Percentiles rank a stretch among this genome's conserved stretches.
These are phyloP conservation scores for Epistrophe eligans DNA, from an alignment of 2,888 invertebrate genomes.

Conservation along the genomic window DNA sequence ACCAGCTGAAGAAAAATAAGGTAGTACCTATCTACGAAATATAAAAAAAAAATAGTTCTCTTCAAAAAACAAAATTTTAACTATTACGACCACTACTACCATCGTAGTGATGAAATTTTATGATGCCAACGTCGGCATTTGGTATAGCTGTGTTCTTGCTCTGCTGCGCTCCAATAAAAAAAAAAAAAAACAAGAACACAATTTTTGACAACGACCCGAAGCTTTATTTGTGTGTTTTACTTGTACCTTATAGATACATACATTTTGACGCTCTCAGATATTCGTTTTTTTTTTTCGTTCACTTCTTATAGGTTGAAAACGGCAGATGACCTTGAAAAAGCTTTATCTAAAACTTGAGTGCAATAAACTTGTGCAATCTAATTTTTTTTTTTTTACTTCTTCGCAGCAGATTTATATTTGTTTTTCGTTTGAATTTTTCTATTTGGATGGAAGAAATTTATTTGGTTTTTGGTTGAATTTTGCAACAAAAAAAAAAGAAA, in stretches of 20 bases:
- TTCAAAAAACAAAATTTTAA: too few species aligned
- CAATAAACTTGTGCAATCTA: constrained; percentile 81
- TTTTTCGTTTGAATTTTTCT: constrained; percentile 38
- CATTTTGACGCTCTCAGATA: constrained; percentile 49
- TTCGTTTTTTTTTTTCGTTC: constrained; percentile 19
- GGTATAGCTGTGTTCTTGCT: constrained; percentile 4
- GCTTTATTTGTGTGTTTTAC: neutral
- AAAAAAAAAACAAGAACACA: neutral
- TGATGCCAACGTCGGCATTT: neutral
- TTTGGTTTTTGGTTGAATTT: constrained; percentile 8
- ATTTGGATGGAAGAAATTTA: neutral
- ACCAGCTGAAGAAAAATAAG: too few species aligned
- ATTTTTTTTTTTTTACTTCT: constrained; percentile 36
- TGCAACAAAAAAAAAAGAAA: too few species aligned
- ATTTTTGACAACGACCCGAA: constrained; percentile 54
- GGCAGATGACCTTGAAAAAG: constrained; percentile 83
- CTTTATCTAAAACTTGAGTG: constrained; percentile 84
- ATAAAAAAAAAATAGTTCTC: too few species aligned
- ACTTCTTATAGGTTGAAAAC: constrained; percentile 74
- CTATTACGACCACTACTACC: too few species aligned
- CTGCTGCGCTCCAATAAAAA: constrained; percentile 36
- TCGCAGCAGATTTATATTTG: constrained; percentile 23
- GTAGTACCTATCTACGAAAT: too few species aligned
- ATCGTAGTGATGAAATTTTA: too few species aligned
- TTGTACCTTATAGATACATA: constrained; percentile 21